Conservation (phyloP, 2,888 invertebrate species). For the Drosophila falleni region DNA sequence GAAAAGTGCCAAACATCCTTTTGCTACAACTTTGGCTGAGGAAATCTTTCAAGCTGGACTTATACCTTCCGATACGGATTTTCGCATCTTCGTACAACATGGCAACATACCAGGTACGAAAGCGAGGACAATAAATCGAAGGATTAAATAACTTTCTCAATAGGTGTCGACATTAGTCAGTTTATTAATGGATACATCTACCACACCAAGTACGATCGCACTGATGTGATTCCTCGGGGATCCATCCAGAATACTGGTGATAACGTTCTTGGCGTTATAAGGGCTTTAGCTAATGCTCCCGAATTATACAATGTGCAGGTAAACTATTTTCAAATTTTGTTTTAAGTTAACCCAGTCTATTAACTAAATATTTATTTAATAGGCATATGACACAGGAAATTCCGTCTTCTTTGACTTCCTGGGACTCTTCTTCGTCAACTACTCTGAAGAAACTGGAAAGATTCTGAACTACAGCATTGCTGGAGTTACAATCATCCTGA, state of each 20-base stretch:
- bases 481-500: constrained; percentile 76
- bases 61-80: constrained; percentile 90
- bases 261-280: constrained; percentile 88
- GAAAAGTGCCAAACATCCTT: constrained; percentile 87
- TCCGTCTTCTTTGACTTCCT: constrained; percentile 91
- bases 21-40: constrained; percentile 87
- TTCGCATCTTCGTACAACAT: constrained; percentile 88
- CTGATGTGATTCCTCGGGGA: constrained; percentile 87
- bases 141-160: not conserved
- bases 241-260: constrained; percentile 91
- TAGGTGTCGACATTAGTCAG: constrained; percentile 91
- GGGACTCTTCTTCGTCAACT: constrained; percentile 89
- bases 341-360: too few species aligned
- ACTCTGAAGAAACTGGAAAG: constrained; percentile 86
- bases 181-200: constrained; percentile 90
- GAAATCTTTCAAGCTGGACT: constrained; percentile 89
- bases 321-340: constrained; percentile 2
- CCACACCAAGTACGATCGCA: constrained; percentile 90
- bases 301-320: constrained; percentile 80
- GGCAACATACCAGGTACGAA: constrained; percentile 87
- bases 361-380: constrained; percentile 12
- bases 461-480: constrained; percentile 83
- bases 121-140: not conserved
- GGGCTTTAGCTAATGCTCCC: constrained; percentile 85
- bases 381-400: constrained; percentile 84